phyloP scores from a whole-genome alignment of 2,797 vertebrate genomes.

The Steatocranus sp. region DNA sequence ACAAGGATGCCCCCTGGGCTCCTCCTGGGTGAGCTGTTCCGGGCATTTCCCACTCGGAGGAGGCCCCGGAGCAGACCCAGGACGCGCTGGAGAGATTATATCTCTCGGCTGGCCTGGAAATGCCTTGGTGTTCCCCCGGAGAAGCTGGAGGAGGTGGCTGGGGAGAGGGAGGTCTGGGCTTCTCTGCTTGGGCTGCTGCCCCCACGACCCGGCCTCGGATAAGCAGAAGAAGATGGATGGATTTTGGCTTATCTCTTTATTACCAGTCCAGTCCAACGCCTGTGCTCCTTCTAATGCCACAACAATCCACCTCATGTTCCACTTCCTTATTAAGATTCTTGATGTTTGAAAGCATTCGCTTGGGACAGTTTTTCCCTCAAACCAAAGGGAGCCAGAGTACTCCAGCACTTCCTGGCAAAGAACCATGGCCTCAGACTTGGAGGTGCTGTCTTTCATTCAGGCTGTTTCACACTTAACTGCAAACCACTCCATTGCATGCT shows the following conservation, averaged over 20 bases:
- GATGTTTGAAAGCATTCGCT: background rate
- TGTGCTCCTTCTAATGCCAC: background rate
- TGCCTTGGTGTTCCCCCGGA: too few relatives aligned
- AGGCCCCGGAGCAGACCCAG: too few relatives aligned
- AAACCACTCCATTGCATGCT: background rate
- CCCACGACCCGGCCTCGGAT: rapidly evolving
- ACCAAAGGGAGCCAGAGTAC: background rate
- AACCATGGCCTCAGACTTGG: background rate
- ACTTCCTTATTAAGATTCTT: background rate
- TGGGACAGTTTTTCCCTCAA: background rate
- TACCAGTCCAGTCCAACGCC: background rate
- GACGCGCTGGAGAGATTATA: too few relatives aligned
- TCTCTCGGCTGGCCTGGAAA: too few relatives aligned
- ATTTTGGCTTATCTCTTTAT: background rate
- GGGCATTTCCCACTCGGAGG: too few relatives aligned
- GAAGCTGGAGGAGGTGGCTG: too few relatives aligned
- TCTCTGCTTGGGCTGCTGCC: too few relatives aligned
- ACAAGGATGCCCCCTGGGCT: rapidly evolving
- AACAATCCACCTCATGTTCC: background rate
- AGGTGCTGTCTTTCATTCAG: background rate
- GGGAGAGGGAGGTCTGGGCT: too few relatives aligned
- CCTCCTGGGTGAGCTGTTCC: too few relatives aligned
- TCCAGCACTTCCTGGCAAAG: background rate
- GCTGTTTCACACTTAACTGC: background rate
- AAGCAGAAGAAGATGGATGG: background rate